A percentile compares a stretch with the other conserved stretches of the same genome.
Evolutionary conservation across 2,888 invertebrate species (phyloP).

Genomic region (Nineta flava): DNA sequence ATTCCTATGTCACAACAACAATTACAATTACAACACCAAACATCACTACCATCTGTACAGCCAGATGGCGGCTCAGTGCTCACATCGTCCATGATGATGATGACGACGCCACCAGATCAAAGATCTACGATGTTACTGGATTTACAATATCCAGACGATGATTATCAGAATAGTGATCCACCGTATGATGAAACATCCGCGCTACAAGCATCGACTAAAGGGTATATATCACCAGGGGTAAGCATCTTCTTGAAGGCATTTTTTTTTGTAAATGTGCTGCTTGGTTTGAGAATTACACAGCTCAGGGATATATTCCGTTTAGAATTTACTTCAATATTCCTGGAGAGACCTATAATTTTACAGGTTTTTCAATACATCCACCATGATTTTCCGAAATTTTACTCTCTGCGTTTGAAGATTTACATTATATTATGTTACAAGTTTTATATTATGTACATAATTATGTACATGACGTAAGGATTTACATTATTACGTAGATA

Average conservation of each 20-base stretch:
- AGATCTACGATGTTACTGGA: background rate
- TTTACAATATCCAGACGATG: background rate
- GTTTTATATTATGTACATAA: too few species aligned
- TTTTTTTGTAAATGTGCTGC: background rate
- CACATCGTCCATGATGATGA: background rate
- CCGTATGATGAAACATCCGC: background rate
- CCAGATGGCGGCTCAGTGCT: constrained; percentile 17
- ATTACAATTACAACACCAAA: constrained; percentile 15
- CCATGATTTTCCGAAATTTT: too few species aligned
- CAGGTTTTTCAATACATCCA: too few species aligned
- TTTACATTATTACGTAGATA: too few species aligned
- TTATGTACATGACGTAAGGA: too few species aligned
- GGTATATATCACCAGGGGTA: constrained; percentile 27
- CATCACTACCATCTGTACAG: constrained; percentile 24
- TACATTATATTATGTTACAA: too few species aligned
- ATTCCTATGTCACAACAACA: constrained; percentile 15
- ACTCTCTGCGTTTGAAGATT: too few species aligned
- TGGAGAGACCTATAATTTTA: too few species aligned
- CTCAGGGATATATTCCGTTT: too few species aligned
- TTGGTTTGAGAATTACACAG: background rate
- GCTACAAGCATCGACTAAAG: constrained; percentile 17
- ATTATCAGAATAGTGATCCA: background rate
- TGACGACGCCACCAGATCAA: background rate
- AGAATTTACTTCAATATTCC: too few species aligned
- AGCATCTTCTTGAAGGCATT: constrained; percentile 14